phyloP scores from a whole-genome alignment of 2,113 vertebrate genomes.

The Vidua chalybeata region DNA sequence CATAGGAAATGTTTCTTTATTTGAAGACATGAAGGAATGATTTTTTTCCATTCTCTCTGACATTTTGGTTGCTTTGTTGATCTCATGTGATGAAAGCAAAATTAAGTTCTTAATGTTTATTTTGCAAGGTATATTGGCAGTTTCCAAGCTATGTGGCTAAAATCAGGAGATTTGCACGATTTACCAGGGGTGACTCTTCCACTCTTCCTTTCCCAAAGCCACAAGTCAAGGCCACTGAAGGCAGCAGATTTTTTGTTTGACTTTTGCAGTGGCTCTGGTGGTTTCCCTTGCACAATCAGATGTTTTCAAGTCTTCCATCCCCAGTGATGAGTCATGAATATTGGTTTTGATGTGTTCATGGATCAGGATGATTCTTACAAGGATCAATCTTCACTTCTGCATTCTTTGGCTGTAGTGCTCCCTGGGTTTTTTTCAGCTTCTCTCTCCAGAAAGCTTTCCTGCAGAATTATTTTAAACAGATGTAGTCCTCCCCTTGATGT shows the following conservation, averaged over 20 bases:
- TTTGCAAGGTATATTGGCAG: background rate
- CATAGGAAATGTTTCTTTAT: background rate
- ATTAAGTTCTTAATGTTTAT: background rate
- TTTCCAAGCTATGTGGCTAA: background rate
- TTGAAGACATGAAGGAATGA: background rate
- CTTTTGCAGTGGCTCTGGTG: background rate
- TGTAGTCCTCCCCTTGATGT: background rate
- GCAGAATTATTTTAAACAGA: background rate
- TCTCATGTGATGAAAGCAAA: background rate
- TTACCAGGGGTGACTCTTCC: background rate
- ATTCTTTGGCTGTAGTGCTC: background rate
- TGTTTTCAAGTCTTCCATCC: background rate
- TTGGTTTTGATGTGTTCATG: background rate
- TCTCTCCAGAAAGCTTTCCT: background rate
- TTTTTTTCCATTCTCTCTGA: background rate
- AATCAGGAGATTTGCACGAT: background rate
- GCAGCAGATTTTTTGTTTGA: background rate
- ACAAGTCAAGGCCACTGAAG: background rate
- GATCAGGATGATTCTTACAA: fast-evolving
- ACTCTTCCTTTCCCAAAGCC: background rate
- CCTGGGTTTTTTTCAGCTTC: background rate
- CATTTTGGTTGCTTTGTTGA: background rate
- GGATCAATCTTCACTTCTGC: background rate
- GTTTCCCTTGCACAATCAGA: background rate
- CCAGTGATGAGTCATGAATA: background rate